Base-by-base conservation (phyloP, 1,140 invertebrate genomes). In the Notospermus geniculatus region DNA sequence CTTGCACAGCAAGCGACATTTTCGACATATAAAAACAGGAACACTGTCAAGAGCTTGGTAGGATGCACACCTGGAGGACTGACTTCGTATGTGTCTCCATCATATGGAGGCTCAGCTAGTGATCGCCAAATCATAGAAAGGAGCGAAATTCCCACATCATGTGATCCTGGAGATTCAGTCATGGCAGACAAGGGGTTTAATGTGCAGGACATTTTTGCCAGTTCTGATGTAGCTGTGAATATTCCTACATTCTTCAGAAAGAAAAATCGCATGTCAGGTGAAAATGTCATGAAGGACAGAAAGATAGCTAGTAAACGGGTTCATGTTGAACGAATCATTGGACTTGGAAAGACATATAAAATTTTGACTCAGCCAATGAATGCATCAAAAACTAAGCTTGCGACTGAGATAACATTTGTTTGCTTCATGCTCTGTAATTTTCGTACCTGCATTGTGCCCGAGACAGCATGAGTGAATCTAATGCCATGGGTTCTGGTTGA, bases 1-100 rank as follows among this genome's bases (percentile, higher is more conserved):
- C 59, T 50, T 46, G 60, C 69, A 36, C 70, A 77, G 56, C 69
- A 73, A 57, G 65, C 66, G 46, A 71, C 71, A 17, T 75, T 73
- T 58, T 74, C 67, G 25, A 64, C 65, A 0, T 71, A 73, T 60
- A 74, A 73, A 46, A 76, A 76, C 50, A 59, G 67, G 54, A 66
- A 67, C 50, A 69, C 68, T 23, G 53, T 54, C 22, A 67, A 69
- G 54, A 28, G 61, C 59, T 23, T 68, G 13, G 56, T 69, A 54
- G 71, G 64, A 7, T 32, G 15, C 11, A 62, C 63, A 13, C 59
- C 64, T 72, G 74, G 54, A 39, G 59, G 63, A 15, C 19, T 55
- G 4, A 46, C 64, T 17, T 53, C 57, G 1, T 60, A 60, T 60
- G 32, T 63, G 28, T 60, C 62, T 13, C 9, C 41, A 17, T 45